Base-by-base conservation (phyloP, 2,888 invertebrate species). In the Luperina nickerlii region DNA sequence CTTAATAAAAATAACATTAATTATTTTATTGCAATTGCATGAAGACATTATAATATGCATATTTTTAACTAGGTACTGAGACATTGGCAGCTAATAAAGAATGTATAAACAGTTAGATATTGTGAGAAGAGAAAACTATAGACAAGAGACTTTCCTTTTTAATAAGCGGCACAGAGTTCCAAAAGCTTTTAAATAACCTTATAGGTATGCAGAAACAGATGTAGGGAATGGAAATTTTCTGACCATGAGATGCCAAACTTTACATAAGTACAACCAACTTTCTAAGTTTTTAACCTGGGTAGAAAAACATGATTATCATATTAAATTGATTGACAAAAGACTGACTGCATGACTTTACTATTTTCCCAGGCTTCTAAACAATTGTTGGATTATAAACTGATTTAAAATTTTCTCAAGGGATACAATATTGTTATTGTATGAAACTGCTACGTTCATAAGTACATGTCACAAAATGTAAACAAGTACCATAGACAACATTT, bases 1-100 rank as follows among this genome's bases (percentile, higher is more conserved):
- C 66, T 27, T 65, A 65, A 57, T 72, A 65, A 78, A 74, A 78
- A 72, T 60, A 66, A 45, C 0, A n/a, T n/a, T n/a, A 27, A 48
- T 27, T 51, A 24, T 72, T 81, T 68, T 65, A 45, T 45, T 74
- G n/a, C 15, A 15, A 45, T 24, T 51, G 15, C 18, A 54, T 7
- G 9, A 45, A n/a, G 32, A n/a, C 18, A 54, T 32, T n/a, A 48
- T 60, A 45, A 32, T 20, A 57, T 9, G 2, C 45, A 42, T 32
- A 0, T 32, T 63, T 27, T 42, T n/a, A 71, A 6, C 6, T 42
- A n/a, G n/a, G n/a, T n/a, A 51, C 27, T 18, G 9, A 24, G 7
- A 27, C 2, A 54, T 27, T 73, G 24, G 7, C 20, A 38, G 65
- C 9, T 32, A 45, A 4, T 57, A 75, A 75, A 63, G 20, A 76